Evolutionary conservation across 2,888 invertebrate species (phyloP).

Genomic region (Agrochola lychnidis): DNA sequence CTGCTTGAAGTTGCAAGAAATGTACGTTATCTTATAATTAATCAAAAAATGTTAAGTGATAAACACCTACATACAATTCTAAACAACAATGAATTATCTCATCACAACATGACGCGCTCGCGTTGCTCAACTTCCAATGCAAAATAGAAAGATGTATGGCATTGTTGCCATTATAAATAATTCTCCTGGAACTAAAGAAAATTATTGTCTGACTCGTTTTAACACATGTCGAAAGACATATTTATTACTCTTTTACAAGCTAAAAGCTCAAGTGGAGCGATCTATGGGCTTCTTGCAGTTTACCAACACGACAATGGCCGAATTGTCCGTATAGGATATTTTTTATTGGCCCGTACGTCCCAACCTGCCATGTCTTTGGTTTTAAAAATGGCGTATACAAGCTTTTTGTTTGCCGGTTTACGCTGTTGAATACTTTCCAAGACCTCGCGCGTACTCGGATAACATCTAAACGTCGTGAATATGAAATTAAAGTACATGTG

Average conservation of each 20-base stretch:
- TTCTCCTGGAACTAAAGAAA: slow-evolving; percentile 69
- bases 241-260: slow-evolving; percentile 89
- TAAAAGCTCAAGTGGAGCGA: slow-evolving; percentile 89
- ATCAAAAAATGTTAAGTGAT: background rate
- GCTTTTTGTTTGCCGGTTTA: slow-evolving; percentile 92
- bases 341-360: slow-evolving; percentile 90
- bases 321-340: slow-evolving; percentile 89
- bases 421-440: slow-evolving; percentile 88
- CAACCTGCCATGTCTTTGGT: slow-evolving; percentile 91
- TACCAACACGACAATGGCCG: slow-evolving; percentile 91
- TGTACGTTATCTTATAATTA: fast-evolving
- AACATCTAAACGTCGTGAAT: slow-evolving; percentile 88
- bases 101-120: slow-evolving; percentile 36
- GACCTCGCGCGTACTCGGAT: slow-evolving; percentile 83
- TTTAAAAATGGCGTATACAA: slow-evolving; percentile 92
- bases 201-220: slow-evolving; percentile 87
- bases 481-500: slow-evolving; percentile 90
- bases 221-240: slow-evolving; percentile 88
- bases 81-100: slow-evolving; percentile 24
- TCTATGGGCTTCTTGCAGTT: slow-evolving; percentile 90
- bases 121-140: slow-evolving; percentile 36
- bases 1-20: background rate
- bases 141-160: slow-evolving; percentile 50
- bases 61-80: background rate
- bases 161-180: slow-evolving; percentile 80